Evolutionary conservation across 2,888 invertebrate genomes (phyloP), one percentile per base, ranked within the genome.

Genomic region (Caenorhabditis angaria): DNA sequence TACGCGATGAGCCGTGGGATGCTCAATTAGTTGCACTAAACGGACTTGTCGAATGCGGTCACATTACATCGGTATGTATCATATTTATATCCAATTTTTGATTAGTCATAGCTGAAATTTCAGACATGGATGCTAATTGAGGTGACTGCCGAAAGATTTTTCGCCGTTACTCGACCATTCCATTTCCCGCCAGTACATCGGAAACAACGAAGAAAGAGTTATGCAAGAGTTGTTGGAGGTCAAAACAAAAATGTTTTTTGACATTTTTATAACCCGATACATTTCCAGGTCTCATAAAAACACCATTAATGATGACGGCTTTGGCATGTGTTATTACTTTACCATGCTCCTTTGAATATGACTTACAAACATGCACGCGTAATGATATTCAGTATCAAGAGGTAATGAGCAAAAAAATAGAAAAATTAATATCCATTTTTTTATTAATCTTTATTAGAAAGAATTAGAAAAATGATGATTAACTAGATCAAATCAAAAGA

Each of bases 121-220:
- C 73, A 82, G 83, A 83, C 83, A 10, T 83, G 83, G 83, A 82
- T 83, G 79, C 67, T 83, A 2, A 77, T 83, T 24, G 77, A 78
- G 54, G 83, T 83, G 10, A 77, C 82, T 5, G 80, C 80, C 4
- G 81, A 82, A 29, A 62, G 83, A 27, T 83, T 82, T 62, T 66
- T 83, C 41, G 83, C 82, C 14, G 81, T 83, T 28, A 76, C 83
- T 22, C 58, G 82, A 20, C 83, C 83, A 20, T 82, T 83, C 35
- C 73, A 73, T 32, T 70, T 70, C 51, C 65, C 70, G 20, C 67
- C 69, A 29, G 53, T 65, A 12, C 62, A 70, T 29, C 41, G 70
- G 18, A 75, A 77, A 47, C 66, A 75, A 29, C 25, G 73, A 54
- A 51, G 77, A 29, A 69, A 72, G 41, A 71, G 71, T 41, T 76